Conservation (phyloP, 64 coral and sea anemone genomes). For the Trachythela sp. region DNA sequence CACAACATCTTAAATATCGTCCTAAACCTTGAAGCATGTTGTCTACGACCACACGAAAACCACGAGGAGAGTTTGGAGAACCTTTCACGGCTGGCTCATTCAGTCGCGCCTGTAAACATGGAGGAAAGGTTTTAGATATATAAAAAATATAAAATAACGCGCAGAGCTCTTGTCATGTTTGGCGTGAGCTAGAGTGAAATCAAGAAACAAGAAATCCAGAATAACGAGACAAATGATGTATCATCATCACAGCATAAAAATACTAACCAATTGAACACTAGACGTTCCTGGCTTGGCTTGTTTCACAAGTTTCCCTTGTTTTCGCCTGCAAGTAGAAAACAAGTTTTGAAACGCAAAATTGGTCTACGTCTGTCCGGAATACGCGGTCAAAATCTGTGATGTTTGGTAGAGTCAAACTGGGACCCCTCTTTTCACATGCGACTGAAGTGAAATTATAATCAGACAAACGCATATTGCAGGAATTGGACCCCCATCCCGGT, state of each 20-base stretch:
- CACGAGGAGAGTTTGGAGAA: slow-evolving; percentile 54
- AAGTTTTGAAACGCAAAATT: background rate
- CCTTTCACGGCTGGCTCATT: slow-evolving; percentile 35
- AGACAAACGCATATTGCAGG: too few species aligned
- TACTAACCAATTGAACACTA: background rate
- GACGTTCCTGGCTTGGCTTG: slow-evolving; percentile 49
- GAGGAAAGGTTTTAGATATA: background rate
- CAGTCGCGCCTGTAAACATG: background rate
- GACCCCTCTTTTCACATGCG: too few species aligned
- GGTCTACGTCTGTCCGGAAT: too few species aligned
- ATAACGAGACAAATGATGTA: too few species aligned
- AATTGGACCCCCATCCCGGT: too few species aligned
- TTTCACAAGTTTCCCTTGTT: background rate
- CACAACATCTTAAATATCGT: slow-evolving; percentile 89
- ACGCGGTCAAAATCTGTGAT: too few species aligned
- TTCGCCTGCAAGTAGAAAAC: background rate
- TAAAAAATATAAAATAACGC: background rate
- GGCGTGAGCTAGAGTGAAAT: too few species aligned
- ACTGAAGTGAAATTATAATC: too few species aligned
- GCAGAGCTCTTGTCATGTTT: too few species aligned
- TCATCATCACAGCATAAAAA: background rate
- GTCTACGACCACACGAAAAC: slow-evolving; percentile 74
- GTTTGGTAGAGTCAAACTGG: too few species aligned
- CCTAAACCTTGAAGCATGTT: slow-evolving; percentile 95
- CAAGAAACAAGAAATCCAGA: too few species aligned